These are phyloP conservation scores for Amiota communis DNA, from an alignment of 2,888 invertebrate species.

Conservation along the genomic window DNA sequence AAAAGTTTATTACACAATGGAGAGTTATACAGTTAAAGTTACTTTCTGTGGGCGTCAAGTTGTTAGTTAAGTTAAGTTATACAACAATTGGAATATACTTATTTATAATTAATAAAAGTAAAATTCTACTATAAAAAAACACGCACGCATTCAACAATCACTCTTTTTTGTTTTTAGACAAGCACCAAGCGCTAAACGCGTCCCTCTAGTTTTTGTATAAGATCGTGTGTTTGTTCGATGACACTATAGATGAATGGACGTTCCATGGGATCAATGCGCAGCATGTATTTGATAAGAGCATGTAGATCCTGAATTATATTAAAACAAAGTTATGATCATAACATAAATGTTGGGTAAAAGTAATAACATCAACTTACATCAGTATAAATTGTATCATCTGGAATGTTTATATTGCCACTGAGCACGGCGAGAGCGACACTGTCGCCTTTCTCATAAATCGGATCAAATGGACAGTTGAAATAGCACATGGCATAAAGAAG, in stretches of 20 bases:
- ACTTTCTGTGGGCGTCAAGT: conserved; percentile 50
- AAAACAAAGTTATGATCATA: neutral
- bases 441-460: conserved; percentile 87
- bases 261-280: conserved; percentile 84
- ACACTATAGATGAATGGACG: conserved; percentile 84
- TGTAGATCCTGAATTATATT: conserved; percentile 75
- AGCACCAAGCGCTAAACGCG: conserved; percentile 44
- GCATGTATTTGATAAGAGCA: conserved; percentile 80
- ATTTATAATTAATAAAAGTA: conserved; percentile 4
- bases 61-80: conserved; percentile 49
- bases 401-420: conserved; percentile 82
- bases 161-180: too few relatives aligned
- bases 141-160: neutral
- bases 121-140: conserved; percentile 20
- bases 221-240: conserved; percentile 77
- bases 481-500: conserved; percentile 88
- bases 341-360: neutral
- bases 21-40: conserved; percentile 53
- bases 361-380: conserved; percentile 67
- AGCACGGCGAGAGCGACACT: conserved; percentile 89
- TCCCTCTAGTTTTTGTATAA: conserved; percentile 76
- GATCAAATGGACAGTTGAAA: conserved; percentile 89
- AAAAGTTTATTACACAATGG: conserved; percentile 52
- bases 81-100: conserved; percentile 40
- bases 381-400: conserved; percentile 79